phyloP scores from a whole-genome alignment of 2,113 vertebrate genomes.

The Syrmaticus mikado region DNA sequence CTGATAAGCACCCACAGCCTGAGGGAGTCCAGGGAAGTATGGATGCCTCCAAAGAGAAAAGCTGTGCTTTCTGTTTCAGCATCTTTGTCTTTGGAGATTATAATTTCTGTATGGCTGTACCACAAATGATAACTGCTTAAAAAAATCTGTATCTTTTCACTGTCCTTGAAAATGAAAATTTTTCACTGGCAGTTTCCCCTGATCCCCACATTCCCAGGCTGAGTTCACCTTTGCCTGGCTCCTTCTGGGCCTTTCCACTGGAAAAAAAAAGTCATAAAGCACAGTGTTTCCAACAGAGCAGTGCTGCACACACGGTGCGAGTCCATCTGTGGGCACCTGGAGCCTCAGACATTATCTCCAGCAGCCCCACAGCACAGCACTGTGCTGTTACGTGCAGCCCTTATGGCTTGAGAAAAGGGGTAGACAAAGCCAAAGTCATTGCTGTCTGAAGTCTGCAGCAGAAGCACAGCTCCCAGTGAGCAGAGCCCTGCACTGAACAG shows the following conservation, averaged over 20 bases:
- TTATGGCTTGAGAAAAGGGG: background rate
- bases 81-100: background rate
- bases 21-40: background rate
- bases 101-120: too few relatives aligned
- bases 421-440: background rate
- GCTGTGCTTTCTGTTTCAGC: background rate
- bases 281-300: background rate
- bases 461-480: background rate
- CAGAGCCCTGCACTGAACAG: rapidly evolving
- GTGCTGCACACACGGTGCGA: rapidly evolving
- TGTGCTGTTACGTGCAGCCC: background rate
- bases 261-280: rapidly evolving
- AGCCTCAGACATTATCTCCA: background rate
- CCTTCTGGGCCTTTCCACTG: background rate
- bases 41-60: background rate
- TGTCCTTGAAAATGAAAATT: background rate
- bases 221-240: background rate
- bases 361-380: background rate
- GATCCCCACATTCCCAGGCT: background rate
- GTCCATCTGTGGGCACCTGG: background rate
- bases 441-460: background rate
- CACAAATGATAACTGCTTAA: rapidly evolving
- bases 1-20: background rate
- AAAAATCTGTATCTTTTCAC: background rate
- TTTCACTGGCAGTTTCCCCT: background rate